Base-by-base conservation (phyloP, 2,113 vertebrate genomes). In the Condylura cristata region DNA sequence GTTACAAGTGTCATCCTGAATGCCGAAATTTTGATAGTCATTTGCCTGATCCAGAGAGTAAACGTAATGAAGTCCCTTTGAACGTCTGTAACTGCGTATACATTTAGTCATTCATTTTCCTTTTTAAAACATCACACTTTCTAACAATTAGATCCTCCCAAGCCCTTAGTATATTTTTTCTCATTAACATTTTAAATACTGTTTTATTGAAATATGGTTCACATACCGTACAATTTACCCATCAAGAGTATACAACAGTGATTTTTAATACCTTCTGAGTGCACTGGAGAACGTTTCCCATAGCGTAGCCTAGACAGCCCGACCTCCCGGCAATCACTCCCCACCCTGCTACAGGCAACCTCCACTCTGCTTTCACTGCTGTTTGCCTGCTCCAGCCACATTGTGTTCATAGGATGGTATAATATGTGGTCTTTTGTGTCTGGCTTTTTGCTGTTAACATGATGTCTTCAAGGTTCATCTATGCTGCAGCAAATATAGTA, bases 51-150 rank as follows among this genome's bases (percentile, higher is more conserved):
- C 22, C 79, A 14, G 22, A 58, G 65, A 82, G 68, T 92, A 94
- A 78, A 86, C 30, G 44, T 32, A 28, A 44, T 82, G 48, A 63
- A 37, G 79, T 96, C 82, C 65, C 74, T 66, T 91, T 48, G 51
- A 93, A 72, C 16, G 58, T 91, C 66, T 71, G 89, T 89, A 96
- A 90, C 44, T 70, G 28, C 10, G 13, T 87, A 22, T 76, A 87
- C 71, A 85, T 81, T 24, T 71, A 56, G 86, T 76, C 10, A 9
- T 81, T 78, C 28, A 56, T 34, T 84, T 87, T 68, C 34, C 60
- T 82, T 86, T 81, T 74, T 14, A 44, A 82, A 96, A 9, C 53
- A 37, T 66, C 44, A 86, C 53, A 37, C 0, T 79, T 92, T 44
- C 32, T 90, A 76, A 65, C n/a, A 70, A 44, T 32, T 26, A 51